phyloP scores from a whole-genome alignment of 1,140 invertebrate species.

The Drosophila bipectinata region DNA sequence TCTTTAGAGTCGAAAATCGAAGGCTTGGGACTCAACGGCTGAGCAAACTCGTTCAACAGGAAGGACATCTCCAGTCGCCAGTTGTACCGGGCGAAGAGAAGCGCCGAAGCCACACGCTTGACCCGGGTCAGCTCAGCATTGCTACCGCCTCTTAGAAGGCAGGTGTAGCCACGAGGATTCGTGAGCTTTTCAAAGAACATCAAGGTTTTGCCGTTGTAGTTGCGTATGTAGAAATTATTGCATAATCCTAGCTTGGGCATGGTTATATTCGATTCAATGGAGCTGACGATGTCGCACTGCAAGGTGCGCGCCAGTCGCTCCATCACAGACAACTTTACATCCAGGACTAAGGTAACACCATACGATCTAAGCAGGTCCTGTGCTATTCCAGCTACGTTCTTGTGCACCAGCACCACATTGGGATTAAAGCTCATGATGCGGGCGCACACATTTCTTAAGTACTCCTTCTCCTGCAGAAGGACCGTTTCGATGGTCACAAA shows the following conservation, averaged over 20 bases:
- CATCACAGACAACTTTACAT: slow-evolving; percentile 94
- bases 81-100: slow-evolving; percentile 95
- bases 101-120: slow-evolving; percentile 91
- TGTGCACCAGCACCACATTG: slow-evolving; percentile 94
- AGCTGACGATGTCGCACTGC: slow-evolving; percentile 94
- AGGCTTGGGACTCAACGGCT: slow-evolving; percentile 82
- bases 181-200: slow-evolving; percentile 97
- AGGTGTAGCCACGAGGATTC: slow-evolving; percentile 93
- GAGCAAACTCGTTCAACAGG: slow-evolving; percentile 88
- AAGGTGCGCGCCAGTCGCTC: slow-evolving; percentile 93
- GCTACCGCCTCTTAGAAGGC: slow-evolving; percentile 92
- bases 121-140: slow-evolving; percentile 91
- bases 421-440: slow-evolving; percentile 94
- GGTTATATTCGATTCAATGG: slow-evolving; percentile 94
- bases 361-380: slow-evolving; percentile 93
- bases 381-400: slow-evolving; percentile 94
- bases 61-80: slow-evolving; percentile 96
- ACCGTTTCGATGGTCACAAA: slow-evolving; percentile 95
- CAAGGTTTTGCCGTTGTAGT: slow-evolving; percentile 90
- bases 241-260: slow-evolving; percentile 94
- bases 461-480: slow-evolving; percentile 96
- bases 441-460: slow-evolving; percentile 93
- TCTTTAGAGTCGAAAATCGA: slow-evolving; percentile 82
- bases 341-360: slow-evolving; percentile 93
- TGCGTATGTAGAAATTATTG: slow-evolving; percentile 92